phyloP scores from a whole-genome alignment of 2,888 invertebrate genomes.

The Drosophila histrio region DNA sequence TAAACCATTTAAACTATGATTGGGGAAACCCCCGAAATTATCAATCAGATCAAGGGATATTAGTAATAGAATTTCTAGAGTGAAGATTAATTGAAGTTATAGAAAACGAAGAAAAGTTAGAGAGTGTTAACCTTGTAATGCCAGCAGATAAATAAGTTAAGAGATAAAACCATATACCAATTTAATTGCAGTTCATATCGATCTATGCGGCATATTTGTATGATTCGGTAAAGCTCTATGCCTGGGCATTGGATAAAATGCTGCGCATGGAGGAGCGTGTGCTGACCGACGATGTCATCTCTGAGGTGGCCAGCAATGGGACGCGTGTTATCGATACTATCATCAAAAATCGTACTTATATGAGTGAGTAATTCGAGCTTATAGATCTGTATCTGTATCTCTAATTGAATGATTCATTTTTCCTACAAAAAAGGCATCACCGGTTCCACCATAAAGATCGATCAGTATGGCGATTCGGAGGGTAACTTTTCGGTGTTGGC shows the following conservation, averaged over 20 bases:
- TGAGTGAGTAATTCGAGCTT: constrained; percentile 88
- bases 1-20: too few species aligned
- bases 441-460: constrained; percentile 95
- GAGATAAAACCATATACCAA: too few species aligned
- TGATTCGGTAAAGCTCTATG: constrained; percentile 96
- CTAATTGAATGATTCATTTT: background rate
- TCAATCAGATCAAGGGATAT: too few species aligned
- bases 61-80: too few species aligned
- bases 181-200: constrained; percentile 91
- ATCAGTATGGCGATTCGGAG: constrained; percentile 96
- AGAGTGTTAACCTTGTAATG: too few species aligned
- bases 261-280: constrained; percentile 86
- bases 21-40: too few species aligned
- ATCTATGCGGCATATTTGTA: constrained; percentile 97
- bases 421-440: constrained; percentile 90
- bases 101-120: too few species aligned
- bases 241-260: constrained; percentile 91
- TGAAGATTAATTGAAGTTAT: too few species aligned
- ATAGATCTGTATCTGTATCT: background rate
- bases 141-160: too few species aligned
- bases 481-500: constrained; percentile 98
- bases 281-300: constrained; percentile 87
- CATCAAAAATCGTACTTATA: constrained; percentile 92
- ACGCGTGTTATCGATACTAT: constrained; percentile 94
- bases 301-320: constrained; percentile 92